These are phyloP conservation scores for Ptychadena robeensis DNA, from an alignment of 2,797 vertebrate species.

Conservation along the genomic window DNA sequence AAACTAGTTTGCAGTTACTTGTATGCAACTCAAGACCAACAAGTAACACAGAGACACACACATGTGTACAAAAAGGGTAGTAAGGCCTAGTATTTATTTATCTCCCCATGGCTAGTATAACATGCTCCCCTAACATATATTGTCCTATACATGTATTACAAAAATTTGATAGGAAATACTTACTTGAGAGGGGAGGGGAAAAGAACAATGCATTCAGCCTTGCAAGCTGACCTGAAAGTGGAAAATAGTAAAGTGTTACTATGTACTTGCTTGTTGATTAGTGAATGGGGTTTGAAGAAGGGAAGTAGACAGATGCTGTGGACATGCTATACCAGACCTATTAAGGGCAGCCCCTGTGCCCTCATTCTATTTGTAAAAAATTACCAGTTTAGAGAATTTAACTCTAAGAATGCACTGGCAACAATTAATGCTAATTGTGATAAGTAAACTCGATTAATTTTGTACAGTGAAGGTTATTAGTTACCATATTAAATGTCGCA, in stretches of 20 bases:
- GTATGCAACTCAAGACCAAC: not conserved
- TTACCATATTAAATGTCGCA: not conserved
- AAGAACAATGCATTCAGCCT: constrained; percentile 84
- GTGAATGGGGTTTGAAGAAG: not conserved
- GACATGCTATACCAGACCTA: too few relatives aligned
- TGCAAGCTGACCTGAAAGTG: constrained; percentile 89
- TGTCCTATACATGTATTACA: constrained; percentile 4
- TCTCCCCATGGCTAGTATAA: too few relatives aligned
- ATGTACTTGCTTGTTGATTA: not conserved
- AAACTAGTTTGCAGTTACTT: not conserved
- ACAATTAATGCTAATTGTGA: not conserved
- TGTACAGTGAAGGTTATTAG: not conserved
- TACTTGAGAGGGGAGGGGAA: constrained; percentile 83
- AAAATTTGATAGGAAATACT: constrained; percentile 69
- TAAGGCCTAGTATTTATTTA: too few relatives aligned
- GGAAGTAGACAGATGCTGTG: too few relatives aligned
- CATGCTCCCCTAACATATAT: too few relatives aligned
- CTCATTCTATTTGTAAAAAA: not conserved
- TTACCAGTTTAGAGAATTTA: too few relatives aligned
- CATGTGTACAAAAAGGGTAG: too few relatives aligned
- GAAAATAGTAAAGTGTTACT: constrained; percentile 73
- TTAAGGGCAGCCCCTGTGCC: too few relatives aligned
- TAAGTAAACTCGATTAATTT: not conserved
- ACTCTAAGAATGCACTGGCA: not conserved
- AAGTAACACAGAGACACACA: not conserved